These are phyloP conservation scores for Pygocentrus nattereri DNA, from an alignment of 2,797 vertebrate species.

Conservation along the genomic window DNA sequence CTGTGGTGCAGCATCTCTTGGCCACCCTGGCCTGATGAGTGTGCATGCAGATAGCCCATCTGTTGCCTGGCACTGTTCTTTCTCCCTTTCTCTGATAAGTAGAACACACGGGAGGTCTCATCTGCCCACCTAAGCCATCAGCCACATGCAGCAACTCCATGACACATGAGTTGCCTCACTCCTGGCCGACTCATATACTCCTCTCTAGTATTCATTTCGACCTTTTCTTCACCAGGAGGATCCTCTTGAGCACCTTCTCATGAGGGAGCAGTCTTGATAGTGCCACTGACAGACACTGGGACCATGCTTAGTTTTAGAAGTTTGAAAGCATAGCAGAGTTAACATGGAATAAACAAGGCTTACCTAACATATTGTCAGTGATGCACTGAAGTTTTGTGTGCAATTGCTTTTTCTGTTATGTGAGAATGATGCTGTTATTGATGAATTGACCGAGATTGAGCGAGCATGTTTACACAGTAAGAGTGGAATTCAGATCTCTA, in stretches of 20 bases:
- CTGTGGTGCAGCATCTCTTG: conserved; percentile 33
- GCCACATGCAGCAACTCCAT: conserved; percentile 1
- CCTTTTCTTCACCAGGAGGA: background rate
- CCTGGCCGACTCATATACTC: background rate
- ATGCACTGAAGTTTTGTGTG: too few species aligned
- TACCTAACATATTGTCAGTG: too few species aligned
- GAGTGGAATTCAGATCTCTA: too few species aligned
- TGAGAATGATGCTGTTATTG: too few species aligned
- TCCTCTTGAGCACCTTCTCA: background rate
- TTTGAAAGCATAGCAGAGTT: too few species aligned
- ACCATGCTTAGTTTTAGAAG: too few species aligned
- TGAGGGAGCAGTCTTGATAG: background rate
- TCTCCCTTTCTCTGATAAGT: conserved; percentile 41
- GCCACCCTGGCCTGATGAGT: conserved; percentile 44
- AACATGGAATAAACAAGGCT: too few species aligned
- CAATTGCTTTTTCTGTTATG: too few species aligned
- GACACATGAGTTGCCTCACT: background rate
- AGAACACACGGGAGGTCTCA: conserved; percentile 49
- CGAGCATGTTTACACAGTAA: too few species aligned
- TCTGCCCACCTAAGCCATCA: conserved; percentile 37
- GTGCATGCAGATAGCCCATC: conserved; percentile 62
- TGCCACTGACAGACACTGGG: background rate
- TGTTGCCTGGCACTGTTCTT: conserved; percentile 39
- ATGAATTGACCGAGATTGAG: too few species aligned
- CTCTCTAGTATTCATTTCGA: background rate